These are phyloP conservation scores for Maniola jurtina DNA, from an alignment of 1,140 invertebrate genomes.

Conservation along the genomic window DNA sequence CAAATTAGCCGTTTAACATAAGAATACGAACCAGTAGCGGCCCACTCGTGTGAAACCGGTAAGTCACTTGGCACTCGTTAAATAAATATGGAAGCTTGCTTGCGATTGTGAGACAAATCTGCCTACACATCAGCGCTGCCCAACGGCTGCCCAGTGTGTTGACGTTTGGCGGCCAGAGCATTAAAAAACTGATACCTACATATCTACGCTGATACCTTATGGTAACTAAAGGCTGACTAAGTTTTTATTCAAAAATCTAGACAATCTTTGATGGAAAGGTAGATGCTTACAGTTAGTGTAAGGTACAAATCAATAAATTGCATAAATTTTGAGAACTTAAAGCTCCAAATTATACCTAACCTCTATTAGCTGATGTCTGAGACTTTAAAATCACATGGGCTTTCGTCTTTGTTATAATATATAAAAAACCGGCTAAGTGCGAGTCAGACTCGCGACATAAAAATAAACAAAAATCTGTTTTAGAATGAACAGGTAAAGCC, in stretches of 20 bases:
- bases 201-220: neutral
- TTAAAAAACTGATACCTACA: too few relatives aligned
- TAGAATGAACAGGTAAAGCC: too few relatives aligned
- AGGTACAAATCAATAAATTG: too few relatives aligned
- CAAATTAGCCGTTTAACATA: constrained; percentile 54
- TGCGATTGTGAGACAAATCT: constrained; percentile 67
- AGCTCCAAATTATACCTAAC: too few relatives aligned
- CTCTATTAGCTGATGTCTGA: too few relatives aligned
- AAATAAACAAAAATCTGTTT: too few relatives aligned
- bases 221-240: neutral
- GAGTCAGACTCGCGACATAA: too few relatives aligned
- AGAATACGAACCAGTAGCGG: constrained; percentile 60
- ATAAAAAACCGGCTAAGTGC: too few relatives aligned
- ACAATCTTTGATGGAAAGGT: neutral
- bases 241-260: constrained; percentile 1
- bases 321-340: too few relatives aligned
- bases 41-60: constrained; percentile 73
- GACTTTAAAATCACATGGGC: too few relatives aligned
- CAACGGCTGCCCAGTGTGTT: constrained; percentile 16
- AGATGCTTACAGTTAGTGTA: neutral
- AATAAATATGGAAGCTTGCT: constrained; percentile 76
- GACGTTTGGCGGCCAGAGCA: constrained; percentile 19
- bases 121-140: constrained; percentile 52
- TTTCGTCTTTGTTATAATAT: too few relatives aligned
- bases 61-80: constrained; percentile 66